Conservation (phyloP, 1,140 invertebrate genomes). For the Hyposmocoma kahamanoa region DNA sequence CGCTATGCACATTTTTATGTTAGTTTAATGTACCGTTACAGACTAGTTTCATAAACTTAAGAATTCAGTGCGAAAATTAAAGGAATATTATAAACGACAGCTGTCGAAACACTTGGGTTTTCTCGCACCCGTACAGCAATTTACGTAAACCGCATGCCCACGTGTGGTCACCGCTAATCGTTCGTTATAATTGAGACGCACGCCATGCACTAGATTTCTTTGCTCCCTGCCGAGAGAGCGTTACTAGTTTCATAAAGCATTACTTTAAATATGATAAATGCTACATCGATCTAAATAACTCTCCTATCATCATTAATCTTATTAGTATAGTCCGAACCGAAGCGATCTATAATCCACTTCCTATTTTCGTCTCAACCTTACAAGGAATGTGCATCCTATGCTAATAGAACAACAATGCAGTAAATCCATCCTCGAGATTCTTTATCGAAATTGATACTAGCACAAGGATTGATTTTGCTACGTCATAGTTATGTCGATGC, state of each 20-base stretch:
- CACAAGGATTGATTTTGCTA: not conserved
- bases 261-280: too few relatives aligned
- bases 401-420: too few relatives aligned
- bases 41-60: slow-evolving; percentile 17
- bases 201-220: not conserved
- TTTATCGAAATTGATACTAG: slow-evolving; percentile 1
- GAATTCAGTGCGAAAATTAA: too few relatives aligned
- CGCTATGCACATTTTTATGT: slow-evolving; percentile 49
- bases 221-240: not conserved
- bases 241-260: too few relatives aligned
- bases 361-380: too few relatives aligned
- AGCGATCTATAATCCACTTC: too few relatives aligned
- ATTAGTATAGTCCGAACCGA: too few relatives aligned
- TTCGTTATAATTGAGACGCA: slow-evolving; percentile 4
- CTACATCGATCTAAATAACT: too few relatives aligned
- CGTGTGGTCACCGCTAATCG: slow-evolving; percentile 8
- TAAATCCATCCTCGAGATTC: too few relatives aligned
- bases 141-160: slow-evolving; percentile 6
- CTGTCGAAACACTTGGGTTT: not conserved
- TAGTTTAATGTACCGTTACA: slow-evolving; percentile 30
- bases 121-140: slow-evolving; percentile 1
- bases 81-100: too few relatives aligned
- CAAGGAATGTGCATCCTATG: too few relatives aligned
- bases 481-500: not conserved
- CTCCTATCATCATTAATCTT: too few relatives aligned